Evolutionary conservation across 92 coral and sea anemone genomes (phyloP), one percentile per base, ranked within the genome.

Genomic region (Meandrina meandrites): DNA sequence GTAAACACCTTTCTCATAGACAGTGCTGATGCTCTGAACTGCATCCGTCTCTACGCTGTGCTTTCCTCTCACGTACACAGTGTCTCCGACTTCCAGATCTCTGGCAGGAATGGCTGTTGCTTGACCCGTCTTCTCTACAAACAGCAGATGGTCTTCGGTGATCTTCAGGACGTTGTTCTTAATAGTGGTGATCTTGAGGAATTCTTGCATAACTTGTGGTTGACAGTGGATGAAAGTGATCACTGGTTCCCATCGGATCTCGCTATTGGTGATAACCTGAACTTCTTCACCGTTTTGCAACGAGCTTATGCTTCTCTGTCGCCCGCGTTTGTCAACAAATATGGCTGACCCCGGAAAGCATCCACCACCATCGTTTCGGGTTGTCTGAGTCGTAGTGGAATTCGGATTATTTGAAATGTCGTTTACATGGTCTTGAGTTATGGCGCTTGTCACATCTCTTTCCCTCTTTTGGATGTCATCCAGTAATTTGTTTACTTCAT

Each of bases 71-170:
- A 54, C 77, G 30, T 42, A 75, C 34, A 47, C 24, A n/a, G 22
- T 47, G 80, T 77, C 86, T 75, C 86, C 78, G 50, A 47, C 37
- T 21, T 47, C 60, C 69, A 88, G 80, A 51, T 83, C 88, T 67
- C 88, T 83, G 19, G 91, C 87, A 21, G 91, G 91, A 35, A 88
- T 69, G 74, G 88, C 88, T 24, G 51, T 27, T 75, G 47, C 70
- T 22, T 28, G 57, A n/a, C 77, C 88, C 4, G 28, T 37, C 30
- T 45, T 45, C 30, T 83, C 86, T 13, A 88, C 91, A 83, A 88
- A 88, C 53, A 88, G 24, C 18, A 88, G 72, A 32, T 88, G 91
- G 69, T 88, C 84, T n/a, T 83, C 76, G 32, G 84, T 88, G 74
- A 88, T 88, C 82, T 51, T 67, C 42, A 88, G 80, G 45, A 60